Percentiles rank a stretch among this genome's conserved stretches.
Conservation (phyloP, 1,140 invertebrate genomes). For the Steinernema feltiae region DNA sequence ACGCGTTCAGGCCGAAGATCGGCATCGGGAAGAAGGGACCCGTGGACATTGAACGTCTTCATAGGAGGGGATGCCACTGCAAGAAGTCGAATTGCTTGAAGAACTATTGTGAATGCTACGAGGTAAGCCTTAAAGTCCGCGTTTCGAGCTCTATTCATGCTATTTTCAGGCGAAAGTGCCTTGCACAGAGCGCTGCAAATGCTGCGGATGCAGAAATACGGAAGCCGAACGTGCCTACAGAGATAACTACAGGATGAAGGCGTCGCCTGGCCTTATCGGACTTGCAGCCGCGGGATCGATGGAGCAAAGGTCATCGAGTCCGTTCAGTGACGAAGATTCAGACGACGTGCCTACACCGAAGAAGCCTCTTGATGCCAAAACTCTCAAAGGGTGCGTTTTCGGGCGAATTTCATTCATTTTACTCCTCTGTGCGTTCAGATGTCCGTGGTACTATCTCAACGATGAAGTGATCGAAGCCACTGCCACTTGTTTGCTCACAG, state of each 20-base stretch:
- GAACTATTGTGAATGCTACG: constrained; percentile 99
- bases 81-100: constrained; percentile 93
- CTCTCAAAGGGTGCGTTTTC: background rate
- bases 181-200: constrained; percentile 89
- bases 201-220: constrained; percentile 88
- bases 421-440: constrained; percentile 60
- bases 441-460: constrained; percentile 70
- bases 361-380: background rate
- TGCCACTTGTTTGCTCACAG: constrained; percentile 59
- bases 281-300: background rate
- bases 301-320: background rate
- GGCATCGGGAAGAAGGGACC: constrained; percentile 61
- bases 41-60: constrained; percentile 66
- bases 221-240: constrained; percentile 63
- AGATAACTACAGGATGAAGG: background rate
- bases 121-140: constrained; percentile 65
- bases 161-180: constrained; percentile 79
- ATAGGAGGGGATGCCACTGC: constrained; percentile 97
- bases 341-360: constrained; percentile 1
- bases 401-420: background rate
- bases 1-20: constrained; percentile 91
- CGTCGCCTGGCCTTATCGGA: constrained; percentile 58
- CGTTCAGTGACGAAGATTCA: background rate
- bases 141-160: background rate
- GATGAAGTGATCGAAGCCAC: constrained; percentile 86